Evolutionary conservation across 2,888 invertebrate species (phyloP).

Genomic region (Andrena hattorfiana): DNA sequence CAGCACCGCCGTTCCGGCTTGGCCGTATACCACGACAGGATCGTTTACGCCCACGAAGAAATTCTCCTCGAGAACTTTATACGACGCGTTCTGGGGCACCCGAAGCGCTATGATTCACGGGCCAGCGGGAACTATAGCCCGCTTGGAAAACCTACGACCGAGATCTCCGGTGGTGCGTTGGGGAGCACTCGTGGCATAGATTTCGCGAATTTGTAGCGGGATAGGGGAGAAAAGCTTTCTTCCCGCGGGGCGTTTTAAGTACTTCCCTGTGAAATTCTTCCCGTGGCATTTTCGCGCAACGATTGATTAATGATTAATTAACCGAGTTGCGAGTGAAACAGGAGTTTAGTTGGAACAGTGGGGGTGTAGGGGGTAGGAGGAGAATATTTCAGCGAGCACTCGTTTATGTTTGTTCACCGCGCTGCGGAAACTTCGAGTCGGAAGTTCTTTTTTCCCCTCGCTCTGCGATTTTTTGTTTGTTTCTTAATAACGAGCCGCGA

Average conservation of each 20-base stretch:
- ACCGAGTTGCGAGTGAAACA: background rate
- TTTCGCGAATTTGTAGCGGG: background rate
- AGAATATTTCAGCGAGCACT: constrained; percentile 25
- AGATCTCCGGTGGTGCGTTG: background rate
- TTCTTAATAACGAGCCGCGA: constrained; percentile 53
- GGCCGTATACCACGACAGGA: constrained; percentile 53
- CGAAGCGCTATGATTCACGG: constrained; percentile 46
- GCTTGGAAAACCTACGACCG: background rate
- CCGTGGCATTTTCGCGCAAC: background rate
- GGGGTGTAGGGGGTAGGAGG: too few relatives aligned
- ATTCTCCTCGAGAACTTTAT: constrained; percentile 62
- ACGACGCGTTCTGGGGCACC: constrained; percentile 32
- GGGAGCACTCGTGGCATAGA: constrained; percentile 1
- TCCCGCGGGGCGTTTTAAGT: background rate
- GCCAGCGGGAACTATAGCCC: constrained; percentile 5
- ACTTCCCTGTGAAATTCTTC: too few relatives aligned
- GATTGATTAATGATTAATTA: constrained; percentile 32
- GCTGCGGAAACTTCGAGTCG: constrained; percentile 32
- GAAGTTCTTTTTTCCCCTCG: background rate
- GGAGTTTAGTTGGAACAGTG: background rate
- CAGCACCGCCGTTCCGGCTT: constrained; percentile 52
- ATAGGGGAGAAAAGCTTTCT: background rate
- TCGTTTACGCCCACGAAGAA: constrained; percentile 67
- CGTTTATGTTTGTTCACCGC: constrained; percentile 35
- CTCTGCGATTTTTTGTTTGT: background rate